Evolutionary conservation across 2,113 vertebrate genomes (phyloP), one percentile per base, ranked within the genome.

Genomic region (Galemys pyrenaicus): DNA sequence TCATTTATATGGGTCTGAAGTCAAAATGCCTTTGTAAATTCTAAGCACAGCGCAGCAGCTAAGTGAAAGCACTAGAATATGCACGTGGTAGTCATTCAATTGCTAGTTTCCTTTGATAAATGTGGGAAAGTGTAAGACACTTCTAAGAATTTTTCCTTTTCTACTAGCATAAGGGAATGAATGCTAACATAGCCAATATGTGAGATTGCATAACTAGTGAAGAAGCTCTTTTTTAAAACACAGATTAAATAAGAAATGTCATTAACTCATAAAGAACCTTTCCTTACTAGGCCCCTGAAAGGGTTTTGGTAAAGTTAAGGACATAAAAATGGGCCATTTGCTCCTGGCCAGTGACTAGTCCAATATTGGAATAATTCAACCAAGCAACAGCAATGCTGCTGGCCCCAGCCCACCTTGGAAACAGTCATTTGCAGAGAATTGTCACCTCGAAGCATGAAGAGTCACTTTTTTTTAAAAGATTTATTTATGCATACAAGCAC

Each of bases 291-390:
- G 16, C 44, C 37, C 82, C 24, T 60, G 10, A 5, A 6, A 78
- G 9, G 51, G 19, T 39, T 89, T 89, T 94, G 65, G 78, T 85
- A 68, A 94, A 67, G 12, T 58, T 75, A 87, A 87, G 26, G 67
- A 56, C 54, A 58, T 26, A 16, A 67, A 84, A 30, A 91, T 82
- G 32, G 28, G 35, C 19, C 51, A 79, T 96, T 95, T 94, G 19
- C 60, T 95, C 26, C n/a, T 93, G 67, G 15, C 64, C 41, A 90
- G 30, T 1, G 6, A 9, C n/a, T 75, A 70, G 39, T 35, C 64
- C 92, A 88, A 71, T 82, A 80, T 67, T 91, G 49, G 65, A 89
- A 90, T 96, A 92, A 96, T 92, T 96, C 70, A 87, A 35, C 30
- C 39, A 28, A 68, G 37, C 6, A 44, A 81, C 16, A 75, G 11